These are phyloP conservation scores for Rhopilema esculentum DNA, from an alignment of 30 jellyfish, hydroid and myxozoan species.

Conservation along the genomic window DNA sequence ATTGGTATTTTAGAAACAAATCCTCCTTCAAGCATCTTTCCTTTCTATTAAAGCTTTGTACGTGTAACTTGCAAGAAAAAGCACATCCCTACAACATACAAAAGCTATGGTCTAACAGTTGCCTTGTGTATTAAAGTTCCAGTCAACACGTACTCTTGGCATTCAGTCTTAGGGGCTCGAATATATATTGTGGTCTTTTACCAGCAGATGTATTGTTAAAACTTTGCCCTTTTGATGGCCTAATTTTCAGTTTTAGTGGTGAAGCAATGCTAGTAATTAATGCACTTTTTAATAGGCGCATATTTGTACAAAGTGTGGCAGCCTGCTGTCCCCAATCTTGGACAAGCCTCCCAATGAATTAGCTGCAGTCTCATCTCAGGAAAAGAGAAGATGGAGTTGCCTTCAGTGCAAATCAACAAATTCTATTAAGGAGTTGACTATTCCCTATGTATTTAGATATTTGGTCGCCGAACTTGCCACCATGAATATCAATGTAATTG, in stretches of 20 bases:
- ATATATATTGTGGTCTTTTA: too few species aligned
- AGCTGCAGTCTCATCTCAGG: constrained; percentile 79
- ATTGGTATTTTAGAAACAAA: too few species aligned
- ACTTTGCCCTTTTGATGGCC: not conserved
- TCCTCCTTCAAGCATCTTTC: too few species aligned
- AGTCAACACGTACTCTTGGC: too few species aligned
- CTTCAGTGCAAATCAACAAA: constrained; percentile 73
- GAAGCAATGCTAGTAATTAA: not conserved
- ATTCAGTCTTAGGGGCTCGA: not conserved
- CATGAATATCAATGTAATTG: constrained; percentile 87
- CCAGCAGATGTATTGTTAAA: not conserved
- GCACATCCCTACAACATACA: too few species aligned
- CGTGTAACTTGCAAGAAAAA: too few species aligned
- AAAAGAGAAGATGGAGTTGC: constrained; percentile 83
- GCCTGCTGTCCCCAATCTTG: constrained; percentile 75
- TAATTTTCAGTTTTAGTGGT: not conserved
- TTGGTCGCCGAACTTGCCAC: constrained; percentile 96
- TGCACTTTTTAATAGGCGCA: constrained; percentile 62
- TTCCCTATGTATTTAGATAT: constrained; percentile 95
- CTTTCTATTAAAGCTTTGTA: too few species aligned
- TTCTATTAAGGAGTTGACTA: constrained; percentile 65
- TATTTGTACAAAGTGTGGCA: constrained; percentile 95
- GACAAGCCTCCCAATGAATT: constrained; percentile 84
- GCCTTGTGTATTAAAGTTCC: too few species aligned
- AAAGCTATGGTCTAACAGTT: too few species aligned